These are phyloP conservation scores for Lophotis ruficrista DNA, from an alignment of 2,113 vertebrate genomes.

Conservation along the genomic window DNA sequence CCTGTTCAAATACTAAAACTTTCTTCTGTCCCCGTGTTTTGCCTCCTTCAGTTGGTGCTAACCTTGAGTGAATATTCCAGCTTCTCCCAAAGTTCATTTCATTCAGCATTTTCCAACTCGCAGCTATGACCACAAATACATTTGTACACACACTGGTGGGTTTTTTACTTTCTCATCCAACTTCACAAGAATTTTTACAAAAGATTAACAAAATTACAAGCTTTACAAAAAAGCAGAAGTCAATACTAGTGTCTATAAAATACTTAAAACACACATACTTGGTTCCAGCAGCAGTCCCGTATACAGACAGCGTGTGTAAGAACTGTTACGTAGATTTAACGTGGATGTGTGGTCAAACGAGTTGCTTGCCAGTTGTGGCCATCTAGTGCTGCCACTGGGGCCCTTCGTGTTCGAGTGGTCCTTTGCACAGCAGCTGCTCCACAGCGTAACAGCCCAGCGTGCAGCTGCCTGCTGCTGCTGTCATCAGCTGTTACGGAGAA, in stretches of 20 bases:
- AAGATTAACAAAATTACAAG: constrained; percentile 41
- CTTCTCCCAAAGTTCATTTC: constrained; percentile 21
- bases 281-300: constrained; percentile 27
- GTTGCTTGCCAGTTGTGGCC: not conserved
- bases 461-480: not conserved
- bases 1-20: not conserved
- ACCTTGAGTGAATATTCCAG: constrained; percentile 7
- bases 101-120: not conserved
- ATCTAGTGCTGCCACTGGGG: not conserved
- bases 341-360: not conserved
- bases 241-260: not conserved
- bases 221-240: constrained; percentile 48
- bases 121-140: not conserved
- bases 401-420: not conserved
- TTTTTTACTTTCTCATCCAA: constrained; percentile 34
- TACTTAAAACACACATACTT: not conserved
- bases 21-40: not conserved
- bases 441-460: not conserved
- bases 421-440: not conserved
- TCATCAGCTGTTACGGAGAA: not conserved
- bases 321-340: not conserved
- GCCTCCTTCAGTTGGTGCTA: not conserved
- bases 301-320: not conserved
- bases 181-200: constrained; percentile 36
- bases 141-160: not conserved